A percentile compares a stretch with the other conserved stretches of the same genome.
Evolutionary conservation across 1,140 invertebrate genomes (phyloP).

Genomic region (Drosophila melanogaster): DNA sequence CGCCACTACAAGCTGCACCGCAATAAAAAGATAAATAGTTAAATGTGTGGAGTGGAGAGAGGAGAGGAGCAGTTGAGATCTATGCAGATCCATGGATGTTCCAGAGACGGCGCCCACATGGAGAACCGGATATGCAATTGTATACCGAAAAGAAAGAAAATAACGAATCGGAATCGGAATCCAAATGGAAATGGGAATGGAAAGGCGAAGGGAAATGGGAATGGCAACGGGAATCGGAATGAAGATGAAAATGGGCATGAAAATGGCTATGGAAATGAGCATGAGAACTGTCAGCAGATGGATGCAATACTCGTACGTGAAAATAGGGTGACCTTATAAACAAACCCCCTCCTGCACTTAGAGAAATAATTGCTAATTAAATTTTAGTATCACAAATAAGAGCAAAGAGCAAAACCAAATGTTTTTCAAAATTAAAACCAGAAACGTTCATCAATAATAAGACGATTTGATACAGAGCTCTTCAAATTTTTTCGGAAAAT

Average conservation of each 20-base stretch:
- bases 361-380: slow-evolving; percentile 14
- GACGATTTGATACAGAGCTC: too few relatives aligned
- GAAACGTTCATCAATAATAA: too few relatives aligned
- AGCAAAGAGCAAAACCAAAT: too few relatives aligned
- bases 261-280: slow-evolving; percentile 42
- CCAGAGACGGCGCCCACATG: slow-evolving; percentile 74
- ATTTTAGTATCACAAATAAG: too few relatives aligned
- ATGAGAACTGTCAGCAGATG: slow-evolving; percentile 60
- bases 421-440: too few relatives aligned
- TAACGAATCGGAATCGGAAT: slow-evolving; percentile 40
- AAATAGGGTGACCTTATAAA: slow-evolving; percentile 71
- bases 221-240: slow-evolving; percentile 3
- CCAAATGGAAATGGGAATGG: slow-evolving; percentile 27
- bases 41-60: background rate
- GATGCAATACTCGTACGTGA: slow-evolving; percentile 43
- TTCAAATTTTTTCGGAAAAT: too few relatives aligned
- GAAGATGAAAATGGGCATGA: slow-evolving; percentile 39
- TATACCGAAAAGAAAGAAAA: slow-evolving; percentile 55
- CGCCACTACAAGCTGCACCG: slow-evolving; percentile 14
- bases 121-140: slow-evolving; percentile 80
- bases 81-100: slow-evolving; percentile 42
- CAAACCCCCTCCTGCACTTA: slow-evolving; percentile 27
- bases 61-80: slow-evolving; percentile 28
- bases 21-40: slow-evolving; percentile 2
- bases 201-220: slow-evolving; percentile 20